phyloP scores from a whole-genome alignment of 2,113 vertebrate genomes.

The Menura novaehollandiae region DNA sequence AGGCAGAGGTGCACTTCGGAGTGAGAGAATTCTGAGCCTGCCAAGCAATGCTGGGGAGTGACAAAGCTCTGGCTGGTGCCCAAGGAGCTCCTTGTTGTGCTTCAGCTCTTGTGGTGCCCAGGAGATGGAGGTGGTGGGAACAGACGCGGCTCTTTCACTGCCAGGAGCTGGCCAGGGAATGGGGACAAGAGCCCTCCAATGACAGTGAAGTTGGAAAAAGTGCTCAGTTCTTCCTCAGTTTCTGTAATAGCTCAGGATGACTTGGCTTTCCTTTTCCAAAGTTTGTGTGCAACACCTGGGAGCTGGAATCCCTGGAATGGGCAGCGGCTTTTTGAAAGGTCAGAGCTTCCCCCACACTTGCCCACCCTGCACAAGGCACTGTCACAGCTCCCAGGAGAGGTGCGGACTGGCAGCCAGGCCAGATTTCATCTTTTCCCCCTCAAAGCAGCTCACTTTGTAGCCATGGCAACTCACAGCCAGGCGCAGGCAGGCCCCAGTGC shows the following conservation, averaged over 20 bases:
- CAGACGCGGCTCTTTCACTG: fast-evolving
- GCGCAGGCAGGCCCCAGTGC: neutral
- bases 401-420: slow-evolving; percentile 44
- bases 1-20: neutral
- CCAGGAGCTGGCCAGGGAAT: neutral
- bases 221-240: neutral
- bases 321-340: neutral
- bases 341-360: neutral
- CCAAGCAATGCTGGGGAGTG: neutral
- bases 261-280: neutral
- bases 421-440: slow-evolving; percentile 1
- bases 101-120: neutral
- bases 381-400: neutral
- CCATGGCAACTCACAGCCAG: slow-evolving; percentile 64
- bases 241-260: neutral
- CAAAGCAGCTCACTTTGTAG: slow-evolving; percentile 63
- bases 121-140: neutral
- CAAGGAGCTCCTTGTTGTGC: neutral
- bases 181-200: neutral
- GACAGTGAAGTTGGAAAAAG: neutral
- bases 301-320: neutral
- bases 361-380: neutral
- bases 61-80: neutral
- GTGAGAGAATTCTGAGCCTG: neutral
- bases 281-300: no score